Conservation (phyloP, 2,113 vertebrate genomes). For the Odocoileus hemionus region DNA sequence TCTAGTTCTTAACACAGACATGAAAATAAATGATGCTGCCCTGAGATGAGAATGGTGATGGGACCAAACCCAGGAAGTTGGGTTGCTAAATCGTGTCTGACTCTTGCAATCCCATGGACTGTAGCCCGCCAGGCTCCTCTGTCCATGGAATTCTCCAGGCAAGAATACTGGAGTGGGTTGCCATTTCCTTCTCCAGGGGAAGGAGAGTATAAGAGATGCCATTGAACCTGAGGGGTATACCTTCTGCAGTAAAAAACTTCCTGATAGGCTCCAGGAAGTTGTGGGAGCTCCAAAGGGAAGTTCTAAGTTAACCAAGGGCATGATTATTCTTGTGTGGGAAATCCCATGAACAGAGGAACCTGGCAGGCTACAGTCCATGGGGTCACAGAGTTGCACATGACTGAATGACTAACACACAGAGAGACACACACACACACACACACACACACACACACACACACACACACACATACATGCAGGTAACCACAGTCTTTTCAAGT, state of each 20-base stretch:
- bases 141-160: not conserved
- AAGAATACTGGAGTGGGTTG: not conserved
- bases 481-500: not conserved
- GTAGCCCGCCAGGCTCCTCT: not conserved
- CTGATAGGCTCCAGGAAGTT: not conserved
- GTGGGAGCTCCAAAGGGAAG: not conserved
- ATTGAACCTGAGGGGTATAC: not conserved
- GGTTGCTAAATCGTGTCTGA: not conserved
- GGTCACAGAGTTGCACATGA: not conserved
- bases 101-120: not conserved
- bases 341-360: not conserved
- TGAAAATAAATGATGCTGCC: not conserved
- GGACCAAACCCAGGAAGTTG: not conserved
- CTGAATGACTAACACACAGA: not conserved
- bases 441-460: not conserved
- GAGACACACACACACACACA: not conserved
- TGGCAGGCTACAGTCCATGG: not conserved
- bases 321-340: not conserved
- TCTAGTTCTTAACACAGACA: not conserved
- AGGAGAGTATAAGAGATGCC: not conserved
- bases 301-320: not conserved
- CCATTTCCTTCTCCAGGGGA: not conserved
- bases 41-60: not conserved
- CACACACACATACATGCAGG: not conserved
- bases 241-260: not conserved